Percentiles rank a stretch among this genome's conserved stretches.
phyloP scores from a whole-genome alignment of 1,140 invertebrate species.

The Drosophila nasuta region DNA sequence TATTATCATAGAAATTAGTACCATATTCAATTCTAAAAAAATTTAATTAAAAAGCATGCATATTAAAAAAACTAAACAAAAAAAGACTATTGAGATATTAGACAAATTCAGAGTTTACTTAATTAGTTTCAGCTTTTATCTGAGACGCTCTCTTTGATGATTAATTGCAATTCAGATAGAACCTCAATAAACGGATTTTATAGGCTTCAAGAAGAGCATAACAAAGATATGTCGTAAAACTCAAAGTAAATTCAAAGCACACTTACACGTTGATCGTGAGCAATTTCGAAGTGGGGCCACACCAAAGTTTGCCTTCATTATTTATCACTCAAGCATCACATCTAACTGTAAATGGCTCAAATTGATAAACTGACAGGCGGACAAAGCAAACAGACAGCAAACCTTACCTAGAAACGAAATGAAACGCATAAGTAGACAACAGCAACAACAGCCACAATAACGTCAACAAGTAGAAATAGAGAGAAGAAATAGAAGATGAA shows the following conservation, averaged over 20 bases:
- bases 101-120: not conserved
- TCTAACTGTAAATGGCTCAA: conserved; percentile 74
- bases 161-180: conserved; percentile 2
- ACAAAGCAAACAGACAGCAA: conserved; percentile 39
- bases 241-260: conserved; percentile 7
- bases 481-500: not conserved
- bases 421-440: conserved; percentile 27
- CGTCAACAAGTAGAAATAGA: conserved; percentile 19
- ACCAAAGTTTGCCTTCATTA: conserved; percentile 52
- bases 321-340: conserved; percentile 50
- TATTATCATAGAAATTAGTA: no score
- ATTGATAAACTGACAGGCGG: conserved; percentile 68
- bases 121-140: not conserved
- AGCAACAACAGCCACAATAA: conserved; percentile 33
- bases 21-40: no score
- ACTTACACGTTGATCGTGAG: conserved; percentile 13
- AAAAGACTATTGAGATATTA: not conserved
- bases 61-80: not conserved
- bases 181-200: conserved; percentile 1
- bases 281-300: conserved; percentile 19
- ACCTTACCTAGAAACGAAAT: conserved; percentile 44
- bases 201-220: not conserved
- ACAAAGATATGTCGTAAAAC: conserved; percentile 3
- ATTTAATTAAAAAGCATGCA: no score
- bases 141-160: conserved; percentile 9